A percentile compares a stretch with the other conserved stretches of the same genome.
phyloP scores from a whole-genome alignment of 2,113 vertebrate species.

The Hipposideros armiger region DNA sequence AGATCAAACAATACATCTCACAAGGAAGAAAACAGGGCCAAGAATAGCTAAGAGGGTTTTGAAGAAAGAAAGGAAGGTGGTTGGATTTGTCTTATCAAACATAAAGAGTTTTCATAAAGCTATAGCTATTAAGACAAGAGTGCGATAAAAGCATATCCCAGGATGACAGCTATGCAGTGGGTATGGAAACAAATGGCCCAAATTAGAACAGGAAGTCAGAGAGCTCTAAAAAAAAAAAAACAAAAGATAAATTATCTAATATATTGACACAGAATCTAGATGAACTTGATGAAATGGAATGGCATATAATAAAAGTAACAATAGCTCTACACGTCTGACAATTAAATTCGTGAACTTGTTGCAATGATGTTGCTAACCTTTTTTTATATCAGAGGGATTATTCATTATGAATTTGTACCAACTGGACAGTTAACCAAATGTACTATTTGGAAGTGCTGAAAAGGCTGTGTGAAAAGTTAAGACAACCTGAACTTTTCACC shows the following conservation, averaged over 20 bases:
- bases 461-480: too few relatives aligned
- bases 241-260: not conserved
- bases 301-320: not conserved
- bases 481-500: too few relatives aligned
- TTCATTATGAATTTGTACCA: too few relatives aligned
- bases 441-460: too few relatives aligned
- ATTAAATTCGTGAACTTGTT: too few relatives aligned
- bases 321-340: too few relatives aligned
- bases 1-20: not conserved
- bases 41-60: not conserved
- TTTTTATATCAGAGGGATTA: too few relatives aligned
- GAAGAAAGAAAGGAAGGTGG: not conserved
- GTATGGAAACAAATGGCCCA: not conserved
- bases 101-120: not conserved
- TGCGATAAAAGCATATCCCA: not conserved
- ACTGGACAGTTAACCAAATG: too few relatives aligned
- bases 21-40: not conserved
- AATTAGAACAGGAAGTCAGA: not conserved
- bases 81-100: not conserved
- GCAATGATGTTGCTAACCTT: too few relatives aligned
- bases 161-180: not conserved
- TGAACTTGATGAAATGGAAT: not conserved
- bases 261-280: not conserved
- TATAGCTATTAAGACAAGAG: not conserved
- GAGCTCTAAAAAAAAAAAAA: not conserved